Conservation (phyloP, 2,888 invertebrate species). For the Caenorhabditis sp. region DNA sequence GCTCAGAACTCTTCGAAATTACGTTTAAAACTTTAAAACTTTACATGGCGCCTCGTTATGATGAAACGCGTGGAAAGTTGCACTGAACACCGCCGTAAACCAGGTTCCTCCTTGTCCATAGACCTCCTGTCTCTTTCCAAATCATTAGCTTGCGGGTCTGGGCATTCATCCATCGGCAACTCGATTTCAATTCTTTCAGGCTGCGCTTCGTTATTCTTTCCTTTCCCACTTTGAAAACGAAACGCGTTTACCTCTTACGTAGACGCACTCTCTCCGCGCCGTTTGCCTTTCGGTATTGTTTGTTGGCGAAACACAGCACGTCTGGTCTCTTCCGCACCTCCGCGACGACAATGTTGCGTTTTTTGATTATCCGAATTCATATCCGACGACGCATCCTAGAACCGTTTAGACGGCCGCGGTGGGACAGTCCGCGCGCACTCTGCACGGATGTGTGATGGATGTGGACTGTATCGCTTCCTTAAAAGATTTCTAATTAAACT, state of each 20-base stretch:
- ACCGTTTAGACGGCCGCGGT: slow-evolving; percentile 10
- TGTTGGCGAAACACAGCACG: slow-evolving; percentile 34
- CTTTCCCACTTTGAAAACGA: slow-evolving; percentile 35
- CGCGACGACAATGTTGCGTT: slow-evolving; percentile 30
- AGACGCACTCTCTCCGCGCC: slow-evolving; percentile 39
- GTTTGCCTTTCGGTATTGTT: slow-evolving; percentile 53
- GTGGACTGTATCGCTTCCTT: not conserved
- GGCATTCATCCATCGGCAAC: slow-evolving; percentile 8
- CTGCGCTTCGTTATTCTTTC: slow-evolving; percentile 40
- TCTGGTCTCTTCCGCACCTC: slow-evolving; percentile 44
- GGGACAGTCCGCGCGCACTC: too few species aligned
- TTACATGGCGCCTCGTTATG: too few species aligned
- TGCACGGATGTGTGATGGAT: too few species aligned
- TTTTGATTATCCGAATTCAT: slow-evolving; percentile 27
- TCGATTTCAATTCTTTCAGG: slow-evolving; percentile 38
- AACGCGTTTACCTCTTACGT: slow-evolving; percentile 33
- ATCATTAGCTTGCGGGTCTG: too few species aligned
- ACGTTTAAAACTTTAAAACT: too few species aligned
- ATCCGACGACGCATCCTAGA: slow-evolving; percentile 4
- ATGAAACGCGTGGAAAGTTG: too few species aligned
- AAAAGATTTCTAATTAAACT: not conserved
- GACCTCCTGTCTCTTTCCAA: too few species aligned
- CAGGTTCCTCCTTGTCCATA: too few species aligned
- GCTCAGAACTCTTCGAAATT: not conserved
- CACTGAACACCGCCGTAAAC: too few species aligned